phyloP scores from a whole-genome alignment of 2,113 vertebrate genomes.

The Heterotilapia buettikoferi region DNA sequence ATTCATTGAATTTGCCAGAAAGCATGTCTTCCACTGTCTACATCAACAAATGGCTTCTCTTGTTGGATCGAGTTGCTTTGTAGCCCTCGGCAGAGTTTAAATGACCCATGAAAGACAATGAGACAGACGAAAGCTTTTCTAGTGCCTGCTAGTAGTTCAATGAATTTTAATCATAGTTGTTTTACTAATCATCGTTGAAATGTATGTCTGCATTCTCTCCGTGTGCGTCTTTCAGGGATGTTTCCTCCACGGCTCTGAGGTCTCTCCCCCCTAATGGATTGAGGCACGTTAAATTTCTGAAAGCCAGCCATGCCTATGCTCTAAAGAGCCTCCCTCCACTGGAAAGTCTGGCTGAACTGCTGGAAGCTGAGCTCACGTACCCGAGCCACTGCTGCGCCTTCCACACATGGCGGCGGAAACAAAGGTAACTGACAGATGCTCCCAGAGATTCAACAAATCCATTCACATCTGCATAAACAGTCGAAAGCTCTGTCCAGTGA shows the following conservation, averaged over 20 bases:
- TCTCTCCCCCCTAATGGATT: constrained; percentile 81
- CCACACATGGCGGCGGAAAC: constrained; percentile 68
- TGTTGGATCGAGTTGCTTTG: background rate
- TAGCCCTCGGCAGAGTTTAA: background rate
- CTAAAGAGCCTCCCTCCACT: constrained; percentile 83
- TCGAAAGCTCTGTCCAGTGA: background rate
- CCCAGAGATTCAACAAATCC: background rate
- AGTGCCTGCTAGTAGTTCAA: background rate
- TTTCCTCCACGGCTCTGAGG: constrained; percentile 82
- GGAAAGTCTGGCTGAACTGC: constrained; percentile 78
- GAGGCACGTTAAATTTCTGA: constrained; percentile 77
- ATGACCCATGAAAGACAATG: background rate
- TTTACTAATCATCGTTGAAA: background rate
- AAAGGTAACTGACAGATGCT: constrained; percentile 39
- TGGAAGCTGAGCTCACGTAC: constrained; percentile 83
- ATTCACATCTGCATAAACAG: constrained; percentile 5
- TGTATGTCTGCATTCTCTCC: background rate
- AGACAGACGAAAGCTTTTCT: background rate
- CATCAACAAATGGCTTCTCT: background rate
- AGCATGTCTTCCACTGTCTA: background rate
- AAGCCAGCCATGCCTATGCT: constrained; percentile 74
- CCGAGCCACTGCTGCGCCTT: constrained; percentile 95
- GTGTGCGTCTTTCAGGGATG: constrained; percentile 73
- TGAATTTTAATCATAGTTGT: background rate
- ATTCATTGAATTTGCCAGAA: background rate